A percentile compares a stretch with the other conserved stretches of the same genome.
These are phyloP conservation scores for Mesaphorura yosii DNA, from an alignment of 1,140 invertebrate genomes.

Conservation along the genomic window DNA sequence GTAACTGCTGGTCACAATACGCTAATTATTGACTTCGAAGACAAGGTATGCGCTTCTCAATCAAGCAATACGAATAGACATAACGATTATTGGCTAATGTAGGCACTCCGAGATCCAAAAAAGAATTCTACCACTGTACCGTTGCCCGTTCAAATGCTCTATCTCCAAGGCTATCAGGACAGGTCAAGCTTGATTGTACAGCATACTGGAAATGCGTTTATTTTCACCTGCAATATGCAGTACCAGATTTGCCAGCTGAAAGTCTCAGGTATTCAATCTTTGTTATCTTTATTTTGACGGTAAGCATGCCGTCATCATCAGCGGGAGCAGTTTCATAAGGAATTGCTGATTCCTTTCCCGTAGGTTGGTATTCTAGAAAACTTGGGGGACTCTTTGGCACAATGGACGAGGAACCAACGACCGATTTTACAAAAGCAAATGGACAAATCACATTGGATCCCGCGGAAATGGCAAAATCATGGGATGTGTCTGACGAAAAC, in stretches of 20 bases:
- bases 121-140: not conserved
- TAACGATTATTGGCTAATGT: too few relatives aligned
- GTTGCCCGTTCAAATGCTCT: constrained; percentile 21
- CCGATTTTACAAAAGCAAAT: constrained; percentile 58
- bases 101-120: constrained; percentile 21
- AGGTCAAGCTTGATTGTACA: constrained; percentile 18
- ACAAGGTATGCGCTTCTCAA: constrained; percentile 18
- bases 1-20: constrained; percentile 35
- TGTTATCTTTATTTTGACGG: too few relatives aligned
- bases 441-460: constrained; percentile 40
- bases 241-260: constrained; percentile 22
- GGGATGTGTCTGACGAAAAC: constrained; percentile 27
- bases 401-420: constrained; percentile 73
- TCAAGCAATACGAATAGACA: not conserved
- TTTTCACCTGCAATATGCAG: constrained; percentile 18
- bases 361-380: constrained; percentile 71
- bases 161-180: constrained; percentile 20
- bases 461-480: constrained; percentile 38
- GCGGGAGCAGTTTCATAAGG: too few relatives aligned
- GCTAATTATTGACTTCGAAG: constrained; percentile 34
- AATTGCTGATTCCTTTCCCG: constrained; percentile 35
- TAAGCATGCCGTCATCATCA: too few relatives aligned
- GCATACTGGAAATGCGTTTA: constrained; percentile 12
- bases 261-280: constrained; percentile 27
- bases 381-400: constrained; percentile 76